Conservation (phyloP, 2,888 invertebrate species). For the Synanthedon formicaeformis region DNA sequence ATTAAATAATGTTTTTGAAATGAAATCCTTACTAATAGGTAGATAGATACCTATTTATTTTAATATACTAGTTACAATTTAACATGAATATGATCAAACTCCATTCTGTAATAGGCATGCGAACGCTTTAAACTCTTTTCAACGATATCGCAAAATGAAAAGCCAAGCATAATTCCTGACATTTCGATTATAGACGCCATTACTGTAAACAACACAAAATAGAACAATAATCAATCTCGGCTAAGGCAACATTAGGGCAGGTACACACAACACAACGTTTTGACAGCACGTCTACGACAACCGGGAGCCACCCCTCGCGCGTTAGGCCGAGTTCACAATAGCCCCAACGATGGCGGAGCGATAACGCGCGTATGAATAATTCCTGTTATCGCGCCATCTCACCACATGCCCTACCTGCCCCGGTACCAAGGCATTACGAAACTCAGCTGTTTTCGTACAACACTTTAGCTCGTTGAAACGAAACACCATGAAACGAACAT, state of each 20-base stretch:
- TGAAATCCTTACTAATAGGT: too few species aligned
- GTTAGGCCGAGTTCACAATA: slow-evolving; percentile 59
- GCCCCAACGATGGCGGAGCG: slow-evolving; percentile 63
- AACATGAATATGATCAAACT: too few species aligned
- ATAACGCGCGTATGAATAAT: slow-evolving; percentile 69
- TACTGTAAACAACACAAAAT: slow-evolving; percentile 33
- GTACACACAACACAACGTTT: slow-evolving; percentile 57
- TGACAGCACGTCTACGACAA: slow-evolving; percentile 61
- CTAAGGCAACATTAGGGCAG: slow-evolving; percentile 49
- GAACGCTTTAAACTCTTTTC: too few species aligned
- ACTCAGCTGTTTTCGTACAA: slow-evolving; percentile 26
- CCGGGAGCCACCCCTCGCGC: slow-evolving; percentile 62
- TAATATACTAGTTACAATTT: too few species aligned
- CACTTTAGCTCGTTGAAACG: slow-evolving; percentile 18
- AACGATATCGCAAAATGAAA: too few species aligned
- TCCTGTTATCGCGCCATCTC: slow-evolving; percentile 67
- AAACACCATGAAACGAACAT: slow-evolving; percentile 1
- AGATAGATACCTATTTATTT: too few species aligned
- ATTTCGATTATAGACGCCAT: slow-evolving; percentile 12
- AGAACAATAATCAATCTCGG: slow-evolving; percentile 59
- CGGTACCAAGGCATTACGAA: slow-evolving; percentile 42
- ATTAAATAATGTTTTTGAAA: too few species aligned
- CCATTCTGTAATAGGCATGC: too few species aligned
- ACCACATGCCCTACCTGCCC: slow-evolving; percentile 69
- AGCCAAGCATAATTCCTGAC: too few species aligned